Evolutionary conservation across 2,797 vertebrate species (phyloP).

Genomic region (Etheostoma perlongum): DNA sequence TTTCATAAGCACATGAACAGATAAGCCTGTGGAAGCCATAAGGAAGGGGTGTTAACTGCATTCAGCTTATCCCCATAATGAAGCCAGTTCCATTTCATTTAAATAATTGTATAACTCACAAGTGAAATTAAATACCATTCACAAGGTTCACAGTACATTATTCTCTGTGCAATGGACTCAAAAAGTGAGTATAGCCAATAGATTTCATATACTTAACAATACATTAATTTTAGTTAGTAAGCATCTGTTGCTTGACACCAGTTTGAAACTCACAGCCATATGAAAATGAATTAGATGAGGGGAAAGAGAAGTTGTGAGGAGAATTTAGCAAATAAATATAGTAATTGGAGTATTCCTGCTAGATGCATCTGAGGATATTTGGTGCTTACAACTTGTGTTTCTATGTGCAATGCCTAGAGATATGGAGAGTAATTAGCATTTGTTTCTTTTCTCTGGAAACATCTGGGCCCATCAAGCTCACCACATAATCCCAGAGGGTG

Average conservation of each 20-base stretch:
- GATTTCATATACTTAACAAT: constrained; percentile 42
- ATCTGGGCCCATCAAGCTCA: constrained; percentile 80
- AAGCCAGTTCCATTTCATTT: constrained; percentile 13
- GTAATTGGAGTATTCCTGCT: constrained; percentile 35
- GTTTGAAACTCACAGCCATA: constrained; percentile 50
- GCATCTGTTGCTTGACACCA: constrained; percentile 41
- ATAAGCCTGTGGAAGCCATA: constrained; percentile 53
- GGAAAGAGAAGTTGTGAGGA: constrained; percentile 29
- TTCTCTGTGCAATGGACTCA: constrained; percentile 21
- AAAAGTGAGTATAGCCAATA: constrained; percentile 33
- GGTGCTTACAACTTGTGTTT: constrained; percentile 62
- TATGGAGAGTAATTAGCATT: constrained; percentile 82
- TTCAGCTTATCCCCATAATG: constrained; percentile 37
- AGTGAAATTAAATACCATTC: constrained; percentile 12
- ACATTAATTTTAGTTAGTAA: constrained; percentile 42
- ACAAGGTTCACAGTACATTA: not conserved
- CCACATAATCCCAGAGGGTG: constrained; percentile 74
- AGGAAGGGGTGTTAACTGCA: constrained; percentile 30
- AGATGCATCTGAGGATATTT: constrained; percentile 58
- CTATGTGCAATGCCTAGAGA: constrained; percentile 67
- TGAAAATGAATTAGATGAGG: constrained; percentile 40
- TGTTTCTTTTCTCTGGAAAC: constrained; percentile 81
- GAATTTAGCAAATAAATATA: constrained; percentile 19
- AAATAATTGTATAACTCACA: constrained; percentile 9
- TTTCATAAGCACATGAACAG: constrained; percentile 63